Percentiles rank a stretch among this genome's conserved stretches.
Conservation (phyloP, 2,113 vertebrate genomes). For the Labeo rohita region DNA sequence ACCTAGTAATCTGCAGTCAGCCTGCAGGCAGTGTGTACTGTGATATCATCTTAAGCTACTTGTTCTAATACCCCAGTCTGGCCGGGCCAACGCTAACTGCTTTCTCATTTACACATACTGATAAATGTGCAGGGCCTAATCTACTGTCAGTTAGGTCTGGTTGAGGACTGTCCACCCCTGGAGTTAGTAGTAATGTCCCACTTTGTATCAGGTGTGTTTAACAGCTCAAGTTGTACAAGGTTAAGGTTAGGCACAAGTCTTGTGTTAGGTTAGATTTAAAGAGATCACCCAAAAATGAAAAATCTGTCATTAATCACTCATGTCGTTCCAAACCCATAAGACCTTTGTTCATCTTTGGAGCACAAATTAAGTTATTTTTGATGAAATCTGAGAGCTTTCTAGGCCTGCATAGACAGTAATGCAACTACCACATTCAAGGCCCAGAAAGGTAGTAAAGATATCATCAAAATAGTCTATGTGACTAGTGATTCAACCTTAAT, state of each 20-base stretch:
- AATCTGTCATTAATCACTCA: too few relatives aligned
- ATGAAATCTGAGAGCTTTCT: too few relatives aligned
- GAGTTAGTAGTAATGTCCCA: neutral
- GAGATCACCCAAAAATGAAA: too few relatives aligned
- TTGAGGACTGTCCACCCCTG: conserved; percentile 56
- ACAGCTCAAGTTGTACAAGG: neutral
- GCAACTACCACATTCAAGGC: too few relatives aligned
- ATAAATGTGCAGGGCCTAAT: conserved; percentile 74
- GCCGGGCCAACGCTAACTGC: conserved; percentile 76
- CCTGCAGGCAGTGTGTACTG: conserved; percentile 73
- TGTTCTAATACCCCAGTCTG: conserved; percentile 79
- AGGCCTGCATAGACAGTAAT: too few relatives aligned
- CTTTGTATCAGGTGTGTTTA: neutral
- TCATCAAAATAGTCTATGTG: too few relatives aligned
- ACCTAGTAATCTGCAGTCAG: conserved; percentile 78
- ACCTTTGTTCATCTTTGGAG: too few relatives aligned
- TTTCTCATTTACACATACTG: conserved; percentile 80
- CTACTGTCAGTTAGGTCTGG: conserved; percentile 23
- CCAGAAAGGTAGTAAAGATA: too few relatives aligned
- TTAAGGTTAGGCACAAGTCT: neutral
- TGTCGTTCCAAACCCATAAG: too few relatives aligned
- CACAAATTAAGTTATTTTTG: too few relatives aligned
- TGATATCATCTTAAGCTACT: conserved; percentile 83
- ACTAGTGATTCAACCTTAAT: too few relatives aligned
- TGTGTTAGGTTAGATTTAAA: neutral